phyloP scores from a whole-genome alignment of 2,888 invertebrate genomes.

The Anthrax anthrax region DNA sequence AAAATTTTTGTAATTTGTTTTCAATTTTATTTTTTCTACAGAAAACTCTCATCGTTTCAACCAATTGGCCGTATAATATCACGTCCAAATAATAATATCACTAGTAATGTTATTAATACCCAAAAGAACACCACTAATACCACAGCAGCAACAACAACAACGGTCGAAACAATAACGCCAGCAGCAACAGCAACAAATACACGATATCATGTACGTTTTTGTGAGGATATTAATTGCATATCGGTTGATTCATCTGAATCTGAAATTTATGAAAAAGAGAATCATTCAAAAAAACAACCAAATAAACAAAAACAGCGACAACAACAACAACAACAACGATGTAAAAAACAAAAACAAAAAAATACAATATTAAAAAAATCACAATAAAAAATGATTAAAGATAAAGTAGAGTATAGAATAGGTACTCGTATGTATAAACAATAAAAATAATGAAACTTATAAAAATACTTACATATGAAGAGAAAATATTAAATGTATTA shows the following conservation, averaged over 20 bases:
- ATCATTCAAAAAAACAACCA: not conserved
- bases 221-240: not conserved
- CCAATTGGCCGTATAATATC: not conserved
- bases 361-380: too few species aligned
- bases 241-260: not conserved
- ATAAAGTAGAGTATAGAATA: too few species aligned
- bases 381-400: too few species aligned
- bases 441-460: too few species aligned
- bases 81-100: not conserved
- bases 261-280: not conserved
- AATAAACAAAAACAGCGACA: not conserved
- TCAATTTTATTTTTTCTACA: not conserved
- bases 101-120: too few species aligned
- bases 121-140: too few species aligned
- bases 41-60: constrained; percentile 5
- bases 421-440: too few species aligned
- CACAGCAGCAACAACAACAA: not conserved
- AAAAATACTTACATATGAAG: too few species aligned
- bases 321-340: not conserved
- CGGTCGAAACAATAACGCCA: not conserved
- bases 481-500: too few species aligned
- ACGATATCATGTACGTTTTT: constrained; percentile 5
- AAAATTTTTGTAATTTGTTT: not conserved
- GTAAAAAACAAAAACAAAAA: not conserved
- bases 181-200: not conserved